Evolutionary conservation across 2,113 vertebrate genomes (phyloP).

Genomic region (Pseudopipra pipra): DNA sequence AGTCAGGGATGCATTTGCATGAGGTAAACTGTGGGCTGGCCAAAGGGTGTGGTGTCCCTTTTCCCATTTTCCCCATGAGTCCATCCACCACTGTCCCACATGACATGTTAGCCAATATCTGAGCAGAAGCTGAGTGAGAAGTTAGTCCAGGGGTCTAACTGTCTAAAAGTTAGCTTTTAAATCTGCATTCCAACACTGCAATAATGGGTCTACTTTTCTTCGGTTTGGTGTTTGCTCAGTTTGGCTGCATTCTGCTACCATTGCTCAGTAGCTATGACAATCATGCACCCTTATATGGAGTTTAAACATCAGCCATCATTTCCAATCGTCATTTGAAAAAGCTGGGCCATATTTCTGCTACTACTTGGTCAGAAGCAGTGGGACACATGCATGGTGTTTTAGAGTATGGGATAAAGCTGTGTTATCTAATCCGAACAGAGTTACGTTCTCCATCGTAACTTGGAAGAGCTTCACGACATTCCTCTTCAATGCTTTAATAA

Average conservation of each 20-base stretch:
- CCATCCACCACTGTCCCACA: neutral
- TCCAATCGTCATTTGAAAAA: neutral
- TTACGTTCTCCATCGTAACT: neutral
- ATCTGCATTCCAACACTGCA: neutral
- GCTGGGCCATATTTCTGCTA: neutral
- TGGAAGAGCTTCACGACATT: neutral
- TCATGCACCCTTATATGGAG: neutral
- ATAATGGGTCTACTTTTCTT: neutral
- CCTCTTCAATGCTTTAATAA: neutral
- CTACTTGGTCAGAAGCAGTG: neutral
- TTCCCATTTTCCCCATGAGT: neutral
- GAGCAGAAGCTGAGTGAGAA: neutral
- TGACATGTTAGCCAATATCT: neutral
- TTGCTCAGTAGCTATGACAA: neutral
- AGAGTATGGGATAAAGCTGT: neutral
- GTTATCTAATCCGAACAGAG: neutral
- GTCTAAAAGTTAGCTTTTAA: neutral
- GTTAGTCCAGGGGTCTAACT: neutral
- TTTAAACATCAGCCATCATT: neutral
- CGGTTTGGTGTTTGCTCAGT: neutral
- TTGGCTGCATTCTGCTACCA: neutral
- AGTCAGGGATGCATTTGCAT: neutral
- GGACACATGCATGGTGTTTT: neutral
- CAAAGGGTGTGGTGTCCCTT: neutral
- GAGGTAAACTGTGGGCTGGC: neutral